A percentile compares a stretch with the other conserved stretches of the same genome.
Evolutionary conservation across 2,113 vertebrate genomes (phyloP).

Genomic region (Polypterus senegalus): DNA sequence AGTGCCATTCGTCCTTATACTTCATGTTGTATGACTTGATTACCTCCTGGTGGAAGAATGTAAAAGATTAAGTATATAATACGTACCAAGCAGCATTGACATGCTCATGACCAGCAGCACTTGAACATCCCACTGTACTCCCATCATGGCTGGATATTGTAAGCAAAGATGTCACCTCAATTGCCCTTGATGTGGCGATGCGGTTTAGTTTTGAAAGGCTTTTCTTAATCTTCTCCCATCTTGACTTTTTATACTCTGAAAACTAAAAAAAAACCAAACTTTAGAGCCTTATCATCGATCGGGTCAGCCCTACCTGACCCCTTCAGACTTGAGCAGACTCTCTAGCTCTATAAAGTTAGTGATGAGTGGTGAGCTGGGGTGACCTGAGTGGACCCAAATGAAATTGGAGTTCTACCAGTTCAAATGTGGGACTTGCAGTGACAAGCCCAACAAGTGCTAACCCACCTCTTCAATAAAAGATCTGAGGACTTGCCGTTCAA

Average conservation of each 20-base stretch:
- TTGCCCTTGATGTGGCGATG: not conserved
- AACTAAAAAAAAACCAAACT: not conserved
- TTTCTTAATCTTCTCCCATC: conserved; percentile 24
- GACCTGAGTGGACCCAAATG: too few species aligned
- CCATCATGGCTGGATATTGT: not conserved
- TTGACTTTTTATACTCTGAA: not conserved
- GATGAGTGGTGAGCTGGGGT: too few species aligned
- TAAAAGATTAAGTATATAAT: not conserved
- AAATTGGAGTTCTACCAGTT: too few species aligned
- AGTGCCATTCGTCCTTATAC: conserved; percentile 32
- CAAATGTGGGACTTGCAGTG: too few species aligned
- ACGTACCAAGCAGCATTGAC: too few species aligned
- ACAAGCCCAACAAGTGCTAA: too few species aligned
- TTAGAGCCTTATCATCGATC: not conserved
- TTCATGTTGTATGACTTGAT: conserved; percentile 37
- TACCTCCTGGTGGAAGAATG: conserved; percentile 19
- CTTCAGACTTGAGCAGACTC: too few species aligned
- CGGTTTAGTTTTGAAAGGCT: conserved; percentile 15
- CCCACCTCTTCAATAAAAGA: too few species aligned
- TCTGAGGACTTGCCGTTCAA: too few species aligned
- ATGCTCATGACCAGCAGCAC: not conserved
- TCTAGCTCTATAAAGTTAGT: too few species aligned
- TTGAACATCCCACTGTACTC: not conserved
- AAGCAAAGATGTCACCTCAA: conserved; percentile 24
- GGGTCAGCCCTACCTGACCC: too few species aligned